Conservation (phyloP, 1,140 invertebrate species). For the Leptestheria dahalacensis region DNA sequence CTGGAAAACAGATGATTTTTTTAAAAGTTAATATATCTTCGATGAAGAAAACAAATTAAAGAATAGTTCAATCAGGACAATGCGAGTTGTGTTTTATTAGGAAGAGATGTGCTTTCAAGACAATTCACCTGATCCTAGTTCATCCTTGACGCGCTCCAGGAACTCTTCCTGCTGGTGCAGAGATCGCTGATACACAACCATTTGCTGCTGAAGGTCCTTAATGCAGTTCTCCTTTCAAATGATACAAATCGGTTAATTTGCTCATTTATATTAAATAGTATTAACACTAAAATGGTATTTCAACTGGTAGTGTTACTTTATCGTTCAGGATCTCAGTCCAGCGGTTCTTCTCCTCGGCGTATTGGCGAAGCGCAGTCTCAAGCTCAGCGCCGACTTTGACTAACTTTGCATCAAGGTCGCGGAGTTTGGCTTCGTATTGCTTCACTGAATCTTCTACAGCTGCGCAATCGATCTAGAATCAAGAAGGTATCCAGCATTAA, state of each 20-base stretch:
- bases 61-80: no score
- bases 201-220: neutral
- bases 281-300: neutral
- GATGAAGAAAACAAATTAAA: neutral
- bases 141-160: neutral
- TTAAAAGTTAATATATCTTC: no score
- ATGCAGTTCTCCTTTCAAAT: neutral
- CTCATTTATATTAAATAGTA: no score
- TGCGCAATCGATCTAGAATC: neutral
- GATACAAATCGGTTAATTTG: no score
- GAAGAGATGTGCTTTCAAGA: no score
- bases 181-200: neutral
- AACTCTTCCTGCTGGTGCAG: neutral
- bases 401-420: slow-evolving; percentile 8
- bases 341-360: neutral
- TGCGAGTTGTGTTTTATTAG: no score
- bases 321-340: neutral
- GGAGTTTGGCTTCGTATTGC: slow-evolving; percentile 9
- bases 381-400: slow-evolving; percentile 4
- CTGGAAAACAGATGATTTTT: no score
- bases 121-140: no score
- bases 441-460: neutral
- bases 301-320: neutral
- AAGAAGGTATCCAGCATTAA: no score
- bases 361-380: neutral